Evolutionary conservation across 1,140 invertebrate species (phyloP), one percentile per base, ranked within the genome.

Genomic region (Drosophila santomea): DNA sequence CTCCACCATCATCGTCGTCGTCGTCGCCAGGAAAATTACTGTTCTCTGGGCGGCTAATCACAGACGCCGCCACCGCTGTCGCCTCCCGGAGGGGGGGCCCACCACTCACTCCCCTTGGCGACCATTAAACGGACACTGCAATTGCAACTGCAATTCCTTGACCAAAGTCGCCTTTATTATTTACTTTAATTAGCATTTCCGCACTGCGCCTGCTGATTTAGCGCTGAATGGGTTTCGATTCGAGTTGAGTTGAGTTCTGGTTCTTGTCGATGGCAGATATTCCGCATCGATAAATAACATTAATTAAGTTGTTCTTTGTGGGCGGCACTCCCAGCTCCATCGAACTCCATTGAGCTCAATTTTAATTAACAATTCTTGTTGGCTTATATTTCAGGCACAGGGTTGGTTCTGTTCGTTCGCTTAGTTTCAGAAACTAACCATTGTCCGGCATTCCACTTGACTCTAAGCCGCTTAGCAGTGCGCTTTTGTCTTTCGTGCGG

Each of bases 161-260:
- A n/a, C 25, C 47, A 45, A 44, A 77, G 74, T 69, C 51, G 39
- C 43, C 57, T 85, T 82, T 86, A 71, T 74, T 86, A 86, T 89
- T 83, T 89, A 89, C 80, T 89, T 88, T 89, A 88, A 88, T 88
- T 88, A 88, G 83, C 84, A 88, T 88, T 88, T 88, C 83, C 83
- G 83, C 76, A 74, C 54, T 56, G 61, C 28, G 61, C 28, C 63
- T 45, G 55, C 54, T 69, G 55, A 63, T 59, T 63, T 59, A 45
- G 71, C 62, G 45, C 36, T 68, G 60, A 68, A 52, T 51, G 73
- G 44, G 35, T 45, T 17, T 43, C 25, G 39, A 20, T 51, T 52
- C 41, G 23, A 36, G 55, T 56, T n/a, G 17, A 17, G 17, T 17
- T 45, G 23, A 36, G 55, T 56, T n/a, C 25, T 20, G 43, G 17